Conservation (phyloP, 2,888 invertebrate genomes). For the Mimumesa dahlbomi region DNA sequence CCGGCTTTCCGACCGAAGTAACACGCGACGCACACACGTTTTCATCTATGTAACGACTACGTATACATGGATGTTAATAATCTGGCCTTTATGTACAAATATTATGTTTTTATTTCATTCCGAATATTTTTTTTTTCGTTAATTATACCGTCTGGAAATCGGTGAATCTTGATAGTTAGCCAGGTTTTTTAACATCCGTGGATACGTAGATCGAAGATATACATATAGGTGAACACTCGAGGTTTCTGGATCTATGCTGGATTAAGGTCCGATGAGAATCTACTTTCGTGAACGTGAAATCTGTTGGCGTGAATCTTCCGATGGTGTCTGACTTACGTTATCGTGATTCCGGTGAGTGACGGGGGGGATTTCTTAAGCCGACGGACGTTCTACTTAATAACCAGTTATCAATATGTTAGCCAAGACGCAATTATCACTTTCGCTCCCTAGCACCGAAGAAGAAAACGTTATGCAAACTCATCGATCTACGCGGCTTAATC, state of each 20-base stretch:
- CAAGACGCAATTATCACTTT: constrained; percentile 42
- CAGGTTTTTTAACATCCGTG: constrained; percentile 23
- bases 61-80: too few relatives aligned
- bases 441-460: constrained; percentile 18
- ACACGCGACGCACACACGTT: too few relatives aligned
- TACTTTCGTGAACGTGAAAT: constrained; percentile 5
- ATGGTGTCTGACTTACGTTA: not conserved
- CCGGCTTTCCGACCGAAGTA: constrained; percentile 23
- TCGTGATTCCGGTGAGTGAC: constrained; percentile 3
- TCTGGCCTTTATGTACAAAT: too few relatives aligned
- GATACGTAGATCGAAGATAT: too few relatives aligned
- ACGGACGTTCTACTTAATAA: constrained; percentile 15
- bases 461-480: constrained; percentile 19
- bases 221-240: constrained; percentile 11
- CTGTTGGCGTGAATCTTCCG: not conserved
- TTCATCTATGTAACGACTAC: too few relatives aligned
- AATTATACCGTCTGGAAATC: too few relatives aligned
- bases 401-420: constrained; percentile 24
- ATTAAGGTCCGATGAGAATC: constrained; percentile 20
- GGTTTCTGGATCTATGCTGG: constrained; percentile 8
- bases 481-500: not conserved
- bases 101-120: too few relatives aligned
- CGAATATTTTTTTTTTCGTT: too few relatives aligned
- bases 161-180: too few relatives aligned
- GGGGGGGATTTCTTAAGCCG: constrained; percentile 22